Conservation (phyloP, 2,113 vertebrate genomes). For the Diadophis punctatus region DNA sequence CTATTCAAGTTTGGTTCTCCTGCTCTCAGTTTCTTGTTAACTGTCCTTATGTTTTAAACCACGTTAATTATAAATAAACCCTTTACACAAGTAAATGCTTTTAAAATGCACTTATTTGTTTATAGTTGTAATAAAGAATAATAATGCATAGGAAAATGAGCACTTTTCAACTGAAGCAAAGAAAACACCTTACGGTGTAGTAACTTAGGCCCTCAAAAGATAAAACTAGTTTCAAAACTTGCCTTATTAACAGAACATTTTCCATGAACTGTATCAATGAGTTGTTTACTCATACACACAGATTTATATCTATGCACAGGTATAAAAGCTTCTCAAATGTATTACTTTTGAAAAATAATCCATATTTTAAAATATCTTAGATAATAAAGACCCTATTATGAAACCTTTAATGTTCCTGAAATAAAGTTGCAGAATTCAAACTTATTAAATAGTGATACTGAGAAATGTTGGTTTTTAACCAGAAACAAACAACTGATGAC, state of each 20-base stretch:
- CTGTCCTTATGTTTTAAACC: not conserved
- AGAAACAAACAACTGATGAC: constrained; percentile 6
- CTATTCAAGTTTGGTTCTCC: not conserved
- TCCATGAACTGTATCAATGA: not conserved
- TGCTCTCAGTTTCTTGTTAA: not conserved
- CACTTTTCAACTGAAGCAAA: not conserved
- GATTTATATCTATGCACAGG: not conserved
- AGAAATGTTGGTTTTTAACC: not conserved
- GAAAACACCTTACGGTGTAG: not conserved
- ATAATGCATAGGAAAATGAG: not conserved
- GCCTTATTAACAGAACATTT: not conserved
- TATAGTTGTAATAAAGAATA: not conserved
- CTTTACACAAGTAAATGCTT: not conserved
- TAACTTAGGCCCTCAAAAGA: not conserved
- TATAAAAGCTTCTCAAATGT: not conserved
- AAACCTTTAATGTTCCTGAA: not conserved
- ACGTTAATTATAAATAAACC: not conserved
- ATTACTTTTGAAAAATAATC: not conserved
- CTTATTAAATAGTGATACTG: not conserved
- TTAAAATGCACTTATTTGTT: not conserved
- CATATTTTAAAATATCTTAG: not conserved
- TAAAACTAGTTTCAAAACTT: not conserved
- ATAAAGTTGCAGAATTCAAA: not conserved
- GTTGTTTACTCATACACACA: not conserved
- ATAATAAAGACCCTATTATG: not conserved